These are phyloP conservation scores for Cassiopea andromeda DNA, from an alignment of 30 jellyfish, hydroid and myxozoan species.

Conservation along the genomic window DNA sequence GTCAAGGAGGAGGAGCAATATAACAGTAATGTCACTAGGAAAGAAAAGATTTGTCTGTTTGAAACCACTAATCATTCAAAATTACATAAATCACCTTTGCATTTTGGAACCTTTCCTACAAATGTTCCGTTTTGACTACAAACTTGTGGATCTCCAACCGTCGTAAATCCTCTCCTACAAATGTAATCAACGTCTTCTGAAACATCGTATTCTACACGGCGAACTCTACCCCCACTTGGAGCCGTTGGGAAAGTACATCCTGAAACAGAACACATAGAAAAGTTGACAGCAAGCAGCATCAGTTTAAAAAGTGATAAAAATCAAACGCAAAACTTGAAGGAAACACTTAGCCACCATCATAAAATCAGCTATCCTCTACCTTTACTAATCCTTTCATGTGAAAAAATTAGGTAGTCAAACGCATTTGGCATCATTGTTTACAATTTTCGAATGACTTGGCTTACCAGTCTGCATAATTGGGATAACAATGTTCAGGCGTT, in stretches of 20 bases:
- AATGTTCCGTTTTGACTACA: slow-evolving; percentile 41
- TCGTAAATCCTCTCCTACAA: slow-evolving; percentile 7
- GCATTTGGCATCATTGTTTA: too few species aligned
- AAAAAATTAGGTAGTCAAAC: too few species aligned
- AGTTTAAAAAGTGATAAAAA: not conserved
- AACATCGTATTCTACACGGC: slow-evolving; percentile 47
- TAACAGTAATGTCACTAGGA: not conserved
- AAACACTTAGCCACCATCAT: not conserved
- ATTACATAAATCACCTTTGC: slow-evolving; percentile 10
- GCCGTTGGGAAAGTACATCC: slow-evolving; percentile 50
- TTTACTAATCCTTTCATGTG: too few species aligned
- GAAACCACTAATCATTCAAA: not conserved
- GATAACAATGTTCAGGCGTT: not conserved
- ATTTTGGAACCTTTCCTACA: slow-evolving; percentile 47
- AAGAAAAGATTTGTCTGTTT: not conserved
- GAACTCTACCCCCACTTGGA: slow-evolving; percentile 23
- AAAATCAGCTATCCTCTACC: too few species aligned
- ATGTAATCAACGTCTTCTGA: slow-evolving; percentile 25
- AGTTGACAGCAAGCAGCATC: too few species aligned
- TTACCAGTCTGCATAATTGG: slow-evolving; percentile 48
- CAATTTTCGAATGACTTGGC: too few species aligned
- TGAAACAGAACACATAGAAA: not conserved
- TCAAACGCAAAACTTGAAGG: not conserved
- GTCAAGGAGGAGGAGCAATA: too few species aligned
- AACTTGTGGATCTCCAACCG: slow-evolving; percentile 16